Base-by-base conservation (phyloP, 2,888 invertebrate genomes). In the Sericinus montela region DNA sequence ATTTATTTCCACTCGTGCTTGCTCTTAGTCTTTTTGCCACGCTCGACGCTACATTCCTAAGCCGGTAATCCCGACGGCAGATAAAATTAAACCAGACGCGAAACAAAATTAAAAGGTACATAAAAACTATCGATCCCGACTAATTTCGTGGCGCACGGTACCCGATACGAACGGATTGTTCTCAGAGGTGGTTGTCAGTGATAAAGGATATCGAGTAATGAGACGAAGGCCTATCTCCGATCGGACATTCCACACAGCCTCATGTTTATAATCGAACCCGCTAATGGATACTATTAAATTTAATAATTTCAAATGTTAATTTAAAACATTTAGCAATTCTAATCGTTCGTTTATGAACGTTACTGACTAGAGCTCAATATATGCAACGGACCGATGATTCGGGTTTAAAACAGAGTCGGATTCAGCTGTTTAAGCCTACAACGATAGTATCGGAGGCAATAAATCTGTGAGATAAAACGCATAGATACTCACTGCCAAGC, bases 41-140 rank as follows among this genome's bases (percentile, higher is more conserved):
- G 66, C 60, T 67, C 79, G 80, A 73, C 75, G 81, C 78, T 82
- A 84, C 86, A 88, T 88, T 88, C 88, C 88, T 85, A 82, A 84
- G 85, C 80, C 80, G 77, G 87, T 86, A 86, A 87, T 86, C 86
- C 80, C 79, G 81, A 82, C 86, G 81, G 80, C 79, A 77, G 85
- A 86, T 86, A 86, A 88, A 87, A 86, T 88, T 87, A 86, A 86
- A 83, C 84, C 86, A 88, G 88, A 88, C 88, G 82, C 80, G 80
- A 83, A 88, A 87, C 79, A 86, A 88, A 87, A 87, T 86, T 84
- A 87, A 87, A 87, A 86, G 76, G 81, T 77, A 79, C 69, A 81
- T 81, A 79, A 83, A 83, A 82, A 81, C 74, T 74, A 77, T 81
- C 79, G 80, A 80, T 75, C 74, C 75, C 69, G 65, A 84, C 86